Evolutionary conservation across 2,888 invertebrate species (phyloP).

Genomic region (Nemoura dubitans): DNA sequence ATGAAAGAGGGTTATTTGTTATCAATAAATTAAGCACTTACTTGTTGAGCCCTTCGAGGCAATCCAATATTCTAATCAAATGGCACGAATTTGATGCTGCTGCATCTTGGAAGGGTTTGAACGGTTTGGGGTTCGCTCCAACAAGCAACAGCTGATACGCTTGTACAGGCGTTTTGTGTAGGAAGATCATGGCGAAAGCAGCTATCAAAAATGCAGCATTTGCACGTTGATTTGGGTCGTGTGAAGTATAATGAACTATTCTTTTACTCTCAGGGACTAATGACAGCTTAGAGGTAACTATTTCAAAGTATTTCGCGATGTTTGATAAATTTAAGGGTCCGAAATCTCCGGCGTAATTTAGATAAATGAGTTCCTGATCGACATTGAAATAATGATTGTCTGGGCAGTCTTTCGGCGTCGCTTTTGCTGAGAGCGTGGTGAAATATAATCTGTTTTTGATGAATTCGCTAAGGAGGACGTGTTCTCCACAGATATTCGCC

Average conservation of each 20-base stretch:
- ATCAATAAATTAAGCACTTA: too few species aligned
- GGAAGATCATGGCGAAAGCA: conserved; percentile 77
- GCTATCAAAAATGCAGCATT: conserved; percentile 90
- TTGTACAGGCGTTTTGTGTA: conserved; percentile 75
- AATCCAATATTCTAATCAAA: conserved; percentile 75
- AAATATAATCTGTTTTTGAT: conserved; percentile 80
- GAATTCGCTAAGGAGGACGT: conserved; percentile 58
- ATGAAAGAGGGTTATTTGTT: too few species aligned
- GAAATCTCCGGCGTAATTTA: conserved; percentile 89
- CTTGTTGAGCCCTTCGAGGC: conserved; percentile 49
- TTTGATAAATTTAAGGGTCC: conserved; percentile 89
- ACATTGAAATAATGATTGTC: conserved; percentile 80
- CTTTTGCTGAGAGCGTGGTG: conserved; percentile 71
- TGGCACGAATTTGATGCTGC: conserved; percentile 78
- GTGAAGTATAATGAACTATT: conserved; percentile 83
- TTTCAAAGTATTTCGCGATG: conserved; percentile 83
- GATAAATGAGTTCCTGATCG: conserved; percentile 81
- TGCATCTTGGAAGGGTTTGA: conserved; percentile 77
- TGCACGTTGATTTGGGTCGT: conserved; percentile 78
- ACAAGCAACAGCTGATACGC: conserved; percentile 70
- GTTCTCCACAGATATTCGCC: conserved; percentile 31
- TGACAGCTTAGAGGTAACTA: conserved; percentile 78
- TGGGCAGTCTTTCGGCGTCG: conserved; percentile 70
- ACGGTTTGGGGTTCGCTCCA: conserved; percentile 58
- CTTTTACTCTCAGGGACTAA: conserved; percentile 72